A percentile compares a stretch with the other conserved stretches of the same genome.
These are phyloP conservation scores for Cantharis flavilabris DNA, from an alignment of 2,888 invertebrate species.

Conservation along the genomic window DNA sequence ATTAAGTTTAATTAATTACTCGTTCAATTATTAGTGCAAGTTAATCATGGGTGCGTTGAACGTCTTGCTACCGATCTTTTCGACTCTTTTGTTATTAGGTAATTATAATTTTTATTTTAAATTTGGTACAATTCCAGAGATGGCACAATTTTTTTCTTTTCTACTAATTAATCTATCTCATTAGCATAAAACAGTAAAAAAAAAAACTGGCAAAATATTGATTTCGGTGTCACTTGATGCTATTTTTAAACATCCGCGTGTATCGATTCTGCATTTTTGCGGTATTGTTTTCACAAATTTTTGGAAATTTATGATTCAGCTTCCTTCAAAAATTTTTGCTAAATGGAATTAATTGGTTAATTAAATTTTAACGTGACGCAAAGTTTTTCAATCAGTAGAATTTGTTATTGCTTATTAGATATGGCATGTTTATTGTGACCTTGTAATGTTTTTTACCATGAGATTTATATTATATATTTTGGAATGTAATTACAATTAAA, in stretches of 20 bases:
- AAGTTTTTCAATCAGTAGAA: neutral
- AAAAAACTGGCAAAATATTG: neutral
- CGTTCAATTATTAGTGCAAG: neutral
- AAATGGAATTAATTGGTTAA: neutral
- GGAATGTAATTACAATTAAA: neutral
- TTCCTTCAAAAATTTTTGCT: neutral
- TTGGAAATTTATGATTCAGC: neutral
- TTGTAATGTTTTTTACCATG: neutral
- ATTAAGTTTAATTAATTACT: neutral
- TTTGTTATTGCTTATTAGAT: neutral
- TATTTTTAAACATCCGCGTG: neutral
- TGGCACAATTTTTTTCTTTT: neutral
- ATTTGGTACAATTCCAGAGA: neutral
- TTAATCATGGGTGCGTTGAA: neutral
- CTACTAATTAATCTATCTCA: neutral
- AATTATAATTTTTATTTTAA: neutral
- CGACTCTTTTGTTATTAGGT: neutral
- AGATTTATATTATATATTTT: neutral
- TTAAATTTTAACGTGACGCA: neutral
- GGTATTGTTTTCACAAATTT: neutral
- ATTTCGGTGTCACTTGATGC: neutral
- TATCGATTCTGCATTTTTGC: neutral
- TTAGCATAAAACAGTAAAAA: neutral
- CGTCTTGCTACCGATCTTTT: neutral
- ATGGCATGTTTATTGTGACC: neutral